Evolutionary conservation across 2,113 vertebrate species (phyloP).

Genomic region (Hemichromis elongatus): DNA sequence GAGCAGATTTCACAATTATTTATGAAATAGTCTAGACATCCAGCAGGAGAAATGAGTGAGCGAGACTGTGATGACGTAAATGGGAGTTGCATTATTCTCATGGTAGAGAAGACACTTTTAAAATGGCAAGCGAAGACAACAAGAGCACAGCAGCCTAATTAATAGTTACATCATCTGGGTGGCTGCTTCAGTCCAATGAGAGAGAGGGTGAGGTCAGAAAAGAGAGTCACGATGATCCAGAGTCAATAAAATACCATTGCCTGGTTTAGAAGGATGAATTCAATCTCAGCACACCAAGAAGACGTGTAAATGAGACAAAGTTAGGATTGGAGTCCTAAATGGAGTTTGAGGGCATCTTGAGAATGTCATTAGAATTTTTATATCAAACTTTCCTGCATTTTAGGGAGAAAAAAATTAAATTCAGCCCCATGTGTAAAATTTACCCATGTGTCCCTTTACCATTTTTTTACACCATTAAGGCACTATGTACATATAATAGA

Average conservation of each 20-base stretch:
- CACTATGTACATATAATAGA: not conserved
- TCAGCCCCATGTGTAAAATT: not conserved
- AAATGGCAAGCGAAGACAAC: not conserved
- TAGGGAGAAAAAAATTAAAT: not conserved
- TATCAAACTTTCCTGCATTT: not conserved
- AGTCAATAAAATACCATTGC: not conserved
- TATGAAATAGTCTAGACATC: not conserved
- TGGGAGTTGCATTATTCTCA: not conserved
- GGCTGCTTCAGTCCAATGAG: not conserved
- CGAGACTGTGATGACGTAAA: not conserved
- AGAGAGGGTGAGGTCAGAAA: not conserved
- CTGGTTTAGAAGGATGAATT: not conserved
- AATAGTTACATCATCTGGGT: conserved; percentile 5
- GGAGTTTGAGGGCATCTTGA: not conserved
- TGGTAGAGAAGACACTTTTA: not conserved
- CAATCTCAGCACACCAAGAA: not conserved
- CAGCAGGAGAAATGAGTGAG: not conserved
- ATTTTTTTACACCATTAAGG: not conserved
- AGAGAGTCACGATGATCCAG: not conserved
- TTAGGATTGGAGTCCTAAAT: not conserved
- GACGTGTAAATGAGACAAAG: not conserved
- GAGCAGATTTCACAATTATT: not conserved
- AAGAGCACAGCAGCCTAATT: conserved; percentile 8
- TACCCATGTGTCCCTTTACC: too few relatives aligned
- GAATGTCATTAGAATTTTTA: not conserved